Percentiles rank a stretch among this genome's conserved stretches.
phyloP scores from a whole-genome alignment of 2,888 invertebrate genomes.

The Orthonychiurus folsomi region DNA sequence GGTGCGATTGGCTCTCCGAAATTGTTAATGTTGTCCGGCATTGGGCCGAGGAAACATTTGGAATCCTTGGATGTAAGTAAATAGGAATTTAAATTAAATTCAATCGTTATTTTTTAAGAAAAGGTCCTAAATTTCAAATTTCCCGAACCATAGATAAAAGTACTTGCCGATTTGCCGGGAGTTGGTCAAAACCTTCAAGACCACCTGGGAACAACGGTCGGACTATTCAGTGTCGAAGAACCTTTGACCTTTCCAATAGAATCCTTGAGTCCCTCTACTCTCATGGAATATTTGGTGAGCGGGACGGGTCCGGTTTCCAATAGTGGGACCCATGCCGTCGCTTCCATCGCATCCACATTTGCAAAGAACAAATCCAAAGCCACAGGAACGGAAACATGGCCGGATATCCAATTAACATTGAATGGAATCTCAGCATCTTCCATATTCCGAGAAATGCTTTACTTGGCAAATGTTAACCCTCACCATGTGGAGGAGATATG shows the following conservation, averaged over 20 bases:
- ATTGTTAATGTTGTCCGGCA: constrained; percentile 11
- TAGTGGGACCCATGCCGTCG: neutral
- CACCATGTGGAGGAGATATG: neutral
- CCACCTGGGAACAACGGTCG: constrained; percentile 16
- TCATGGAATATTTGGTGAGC: neutral
- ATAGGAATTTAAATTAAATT: neutral
- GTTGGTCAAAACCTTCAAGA: constrained; percentile 35
- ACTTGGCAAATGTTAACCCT: neutral
- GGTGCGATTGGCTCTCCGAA: constrained; percentile 8
- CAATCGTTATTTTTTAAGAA: too few species aligned
- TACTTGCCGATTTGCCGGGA: constrained; percentile 27
- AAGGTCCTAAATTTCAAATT: too few species aligned
- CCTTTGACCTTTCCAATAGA: neutral
- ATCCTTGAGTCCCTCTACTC: neutral
- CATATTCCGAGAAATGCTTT: neutral
- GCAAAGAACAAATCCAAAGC: neutral
- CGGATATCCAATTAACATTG: constrained; percentile 7
- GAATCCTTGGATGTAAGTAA: neutral
- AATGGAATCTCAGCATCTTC: neutral
- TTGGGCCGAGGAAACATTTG: neutral
- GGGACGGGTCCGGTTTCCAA: constrained; percentile 1
- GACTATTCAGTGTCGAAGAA: constrained; percentile 3
- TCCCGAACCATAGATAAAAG: constrained; percentile 27
- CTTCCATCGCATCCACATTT: neutral
- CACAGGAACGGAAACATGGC: neutral